Base-by-base conservation (phyloP, 1,140 invertebrate species). In the Sweltsa coloradensis region DNA sequence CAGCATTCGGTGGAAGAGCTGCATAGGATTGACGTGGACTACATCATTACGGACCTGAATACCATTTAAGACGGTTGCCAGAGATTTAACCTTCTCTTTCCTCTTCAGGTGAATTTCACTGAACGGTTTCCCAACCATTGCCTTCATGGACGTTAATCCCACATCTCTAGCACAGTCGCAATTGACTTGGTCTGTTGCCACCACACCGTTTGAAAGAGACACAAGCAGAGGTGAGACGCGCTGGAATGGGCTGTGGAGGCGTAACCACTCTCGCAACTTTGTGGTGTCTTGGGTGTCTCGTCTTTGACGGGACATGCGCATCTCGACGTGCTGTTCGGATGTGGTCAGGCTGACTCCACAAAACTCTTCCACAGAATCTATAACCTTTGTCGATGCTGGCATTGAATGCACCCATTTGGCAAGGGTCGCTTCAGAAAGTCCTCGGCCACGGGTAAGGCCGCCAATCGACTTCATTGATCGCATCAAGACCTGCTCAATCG, bases 291-390 rank as follows among this genome's bases (percentile, higher is more conserved):
- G 41, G 48, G 49, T 46, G 57, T 69, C 62, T 55, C 50, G 60
- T 51, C 58, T 58, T 22, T 63, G 50, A 48, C 66, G 48, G 36
- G 59, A 60, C 53, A 53, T 61, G 21, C 56, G 54, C 26, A 57
- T 44, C 57, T 67, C 64, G 45, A 64, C 57, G 57, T 68, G 62
- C 52, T 71, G 62, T 9, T 69, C 63, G 11, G 51, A 58, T 13
- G 62, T 57, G 50, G 50, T 49, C 36, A 59, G 57, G 34, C 43
- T 51, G 47, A 64, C 50, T 41, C 59, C 56, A 52, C 49, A 51
- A 42, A 62, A 50, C 51, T 53, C 49, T 61, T 68, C 62, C 5
- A 67, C 23, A 41, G 36, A 26, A 41, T 52, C 34, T 5, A 18
- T 46, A 1, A 57, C 46, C 7, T 52, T 41, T 53, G 53, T 52